Evolutionary conservation across 2,888 invertebrate species (phyloP).

Genomic region (Parnassius mnemosyne): DNA sequence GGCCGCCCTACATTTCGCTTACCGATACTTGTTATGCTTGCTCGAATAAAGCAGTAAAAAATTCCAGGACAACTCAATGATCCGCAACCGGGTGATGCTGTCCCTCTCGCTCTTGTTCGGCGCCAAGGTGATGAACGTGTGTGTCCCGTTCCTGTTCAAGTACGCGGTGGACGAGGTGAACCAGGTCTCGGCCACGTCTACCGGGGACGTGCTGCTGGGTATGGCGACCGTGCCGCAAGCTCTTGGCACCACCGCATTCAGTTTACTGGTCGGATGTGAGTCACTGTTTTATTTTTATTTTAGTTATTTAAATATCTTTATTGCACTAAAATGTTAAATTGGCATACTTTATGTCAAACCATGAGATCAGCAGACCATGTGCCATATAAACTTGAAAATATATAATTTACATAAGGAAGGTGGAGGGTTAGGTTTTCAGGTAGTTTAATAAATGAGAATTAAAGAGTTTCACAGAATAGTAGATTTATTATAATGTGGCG

Average conservation of each 20-base stretch:
- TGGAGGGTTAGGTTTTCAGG: no score
- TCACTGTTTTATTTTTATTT: conserved; percentile 31
- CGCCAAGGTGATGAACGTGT: conserved; percentile 93
- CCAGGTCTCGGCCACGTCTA: conserved; percentile 63
- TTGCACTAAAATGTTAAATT: no score
- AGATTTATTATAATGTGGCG: no score
- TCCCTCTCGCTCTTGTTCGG: conserved; percentile 90
- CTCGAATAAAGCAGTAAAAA: background rate
- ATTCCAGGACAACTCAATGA: conserved; percentile 85
- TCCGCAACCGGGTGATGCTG: conserved; percentile 89
- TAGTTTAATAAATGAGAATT: no score
- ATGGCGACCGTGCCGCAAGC: conserved; percentile 91
- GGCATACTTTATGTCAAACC: no score
- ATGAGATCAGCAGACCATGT: no score
- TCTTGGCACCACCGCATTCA: conserved; percentile 87
- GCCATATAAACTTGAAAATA: no score
- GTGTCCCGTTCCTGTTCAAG: conserved; percentile 98
- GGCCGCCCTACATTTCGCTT: no score
- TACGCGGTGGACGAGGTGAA: conserved; percentile 95
- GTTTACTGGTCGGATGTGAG: conserved; percentile 94
- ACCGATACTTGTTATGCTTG: conserved; percentile 3
- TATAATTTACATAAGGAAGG: no score
- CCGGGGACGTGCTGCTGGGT: conserved; percentile 81
- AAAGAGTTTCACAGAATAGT: no score
- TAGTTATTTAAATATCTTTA: no score